Conservation (phyloP, 2,113 vertebrate genomes). For the Cyprinodon brontotheroides region DNA sequence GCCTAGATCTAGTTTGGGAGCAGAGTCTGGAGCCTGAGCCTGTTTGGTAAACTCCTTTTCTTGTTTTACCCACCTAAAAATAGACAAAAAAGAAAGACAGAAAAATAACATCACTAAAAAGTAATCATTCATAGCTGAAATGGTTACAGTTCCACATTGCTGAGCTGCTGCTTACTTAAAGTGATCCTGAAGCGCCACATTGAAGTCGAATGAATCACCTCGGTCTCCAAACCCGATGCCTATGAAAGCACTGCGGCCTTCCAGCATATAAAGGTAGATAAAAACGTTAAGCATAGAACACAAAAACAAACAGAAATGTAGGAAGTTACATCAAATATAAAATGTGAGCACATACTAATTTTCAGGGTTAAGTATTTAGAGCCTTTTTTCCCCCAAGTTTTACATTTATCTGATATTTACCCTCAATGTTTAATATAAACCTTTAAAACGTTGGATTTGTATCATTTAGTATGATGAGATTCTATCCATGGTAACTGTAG, state of each 20-base stretch:
- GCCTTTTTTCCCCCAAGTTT: neutral
- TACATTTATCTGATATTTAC: neutral
- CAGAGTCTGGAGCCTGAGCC: conserved; percentile 85
- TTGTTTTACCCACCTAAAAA: conserved; percentile 92
- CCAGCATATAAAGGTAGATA: neutral
- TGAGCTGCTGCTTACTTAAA: conserved; percentile 87
- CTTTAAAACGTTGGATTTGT: neutral
- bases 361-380: neutral
- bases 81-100: conserved; percentile 5
- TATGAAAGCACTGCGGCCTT: conserved; percentile 96
- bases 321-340: neutral
- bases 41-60: conserved; percentile 90
- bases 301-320: neutral
- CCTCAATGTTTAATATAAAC: neutral
- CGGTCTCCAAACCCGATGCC: conserved; percentile 94
- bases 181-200: conserved; percentile 96
- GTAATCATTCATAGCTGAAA: neutral
- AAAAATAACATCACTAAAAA: neutral
- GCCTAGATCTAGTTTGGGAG: conserved; percentile 92
- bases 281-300: neutral
- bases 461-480: neutral
- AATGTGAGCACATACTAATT: neutral
- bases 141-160: neutral
- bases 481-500: neutral
- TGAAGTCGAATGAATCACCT: conserved; percentile 98